Conservation (phyloP, 2,888 invertebrate species). For the Lepetodrilus schrolli region DNA sequence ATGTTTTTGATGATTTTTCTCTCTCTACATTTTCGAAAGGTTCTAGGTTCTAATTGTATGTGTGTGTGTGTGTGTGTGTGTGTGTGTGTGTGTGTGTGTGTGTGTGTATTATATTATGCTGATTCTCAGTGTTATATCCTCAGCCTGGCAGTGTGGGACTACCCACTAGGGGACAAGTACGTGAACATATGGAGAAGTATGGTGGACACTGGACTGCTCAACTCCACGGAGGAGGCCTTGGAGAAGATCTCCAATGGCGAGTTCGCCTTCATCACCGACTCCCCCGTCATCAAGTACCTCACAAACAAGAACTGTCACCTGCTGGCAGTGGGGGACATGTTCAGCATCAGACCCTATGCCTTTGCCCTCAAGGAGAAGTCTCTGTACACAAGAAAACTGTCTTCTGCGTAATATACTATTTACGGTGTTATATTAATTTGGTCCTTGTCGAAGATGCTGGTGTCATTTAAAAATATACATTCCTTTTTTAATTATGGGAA, state of each 20-base stretch:
- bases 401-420: constrained; percentile 36
- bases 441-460: too few relatives aligned
- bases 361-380: constrained; percentile 58
- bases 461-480: too few relatives aligned
- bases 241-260: constrained; percentile 78
- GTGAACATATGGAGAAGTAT: constrained; percentile 90
- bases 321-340: constrained; percentile 53
- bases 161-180: constrained; percentile 92
- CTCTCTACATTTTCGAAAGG: too few relatives aligned
- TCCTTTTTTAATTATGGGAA: too few relatives aligned
- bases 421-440: too few relatives aligned
- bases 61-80: too few relatives aligned
- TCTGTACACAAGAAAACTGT: constrained; percentile 43
- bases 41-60: too few relatives aligned
- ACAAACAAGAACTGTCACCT: constrained; percentile 49
- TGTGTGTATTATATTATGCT: too few relatives aligned
- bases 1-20: too few relatives aligned
- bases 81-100: too few relatives aligned
- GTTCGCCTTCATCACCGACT: constrained; percentile 58
- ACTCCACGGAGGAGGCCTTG: constrained; percentile 83
- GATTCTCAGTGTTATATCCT: too few relatives aligned
- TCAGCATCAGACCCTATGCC: constrained; percentile 58
- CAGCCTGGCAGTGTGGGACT: constrained; percentile 77
- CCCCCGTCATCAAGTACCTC: constrained; percentile 57
- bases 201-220: constrained; percentile 85